Conservation (phyloP, 2,797 vertebrate genomes). For the Ctenochaetus hawaiiensis region DNA sequence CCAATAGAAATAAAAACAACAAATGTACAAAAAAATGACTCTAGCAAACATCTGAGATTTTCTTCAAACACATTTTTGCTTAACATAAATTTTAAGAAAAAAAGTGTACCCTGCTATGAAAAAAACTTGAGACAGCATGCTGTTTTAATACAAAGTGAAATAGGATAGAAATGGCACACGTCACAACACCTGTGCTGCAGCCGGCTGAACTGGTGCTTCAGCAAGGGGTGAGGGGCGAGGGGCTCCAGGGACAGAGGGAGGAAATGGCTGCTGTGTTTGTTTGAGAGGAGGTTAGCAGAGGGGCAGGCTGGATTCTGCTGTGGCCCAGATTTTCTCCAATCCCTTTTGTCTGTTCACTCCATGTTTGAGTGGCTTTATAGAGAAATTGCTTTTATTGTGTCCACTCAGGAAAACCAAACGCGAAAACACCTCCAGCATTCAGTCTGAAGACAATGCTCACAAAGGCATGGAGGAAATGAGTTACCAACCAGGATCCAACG, state of each 20-base stretch:
- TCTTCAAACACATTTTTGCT: not conserved
- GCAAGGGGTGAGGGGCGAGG: constrained; percentile 58
- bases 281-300: constrained; percentile 79
- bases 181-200: constrained; percentile 75
- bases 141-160: constrained; percentile 54
- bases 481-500: constrained; percentile 64
- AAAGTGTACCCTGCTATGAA: constrained; percentile 5
- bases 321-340: constrained; percentile 81
- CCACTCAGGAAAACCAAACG: constrained; percentile 78
- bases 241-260: constrained; percentile 73
- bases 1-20: not conserved
- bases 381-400: constrained; percentile 85
- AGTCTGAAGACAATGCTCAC: constrained; percentile 75
- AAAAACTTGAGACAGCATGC: constrained; percentile 31
- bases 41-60: not conserved
- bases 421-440: constrained; percentile 75
- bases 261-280: constrained; percentile 82
- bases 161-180: constrained; percentile 60
- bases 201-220: constrained; percentile 69
- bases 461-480: constrained; percentile 79
- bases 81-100: constrained; percentile 4
- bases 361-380: constrained; percentile 80
- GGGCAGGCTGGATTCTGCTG: constrained; percentile 79
- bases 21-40: not conserved
- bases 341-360: constrained; percentile 81